phyloP scores from a whole-genome alignment of 1,140 invertebrate species.

The Drosophila tsacasi region DNA sequence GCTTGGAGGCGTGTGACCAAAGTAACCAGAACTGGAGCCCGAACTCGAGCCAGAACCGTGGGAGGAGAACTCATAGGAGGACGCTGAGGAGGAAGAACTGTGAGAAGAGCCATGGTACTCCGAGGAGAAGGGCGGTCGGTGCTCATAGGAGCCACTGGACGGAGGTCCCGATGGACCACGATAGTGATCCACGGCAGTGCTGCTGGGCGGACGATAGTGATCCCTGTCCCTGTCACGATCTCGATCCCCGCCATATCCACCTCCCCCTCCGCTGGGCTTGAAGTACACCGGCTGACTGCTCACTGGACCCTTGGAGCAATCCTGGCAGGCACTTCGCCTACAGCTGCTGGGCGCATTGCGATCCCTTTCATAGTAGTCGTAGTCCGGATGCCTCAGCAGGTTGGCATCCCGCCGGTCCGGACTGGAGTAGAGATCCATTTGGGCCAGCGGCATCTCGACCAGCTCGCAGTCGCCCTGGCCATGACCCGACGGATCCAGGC shows the following conservation, averaged over 20 bases:
- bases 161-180: conserved; percentile 70
- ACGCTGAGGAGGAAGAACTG: conserved; percentile 45
- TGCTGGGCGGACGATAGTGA: conserved; percentile 47
- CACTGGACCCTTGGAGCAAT: conserved; percentile 71
- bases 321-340: conserved; percentile 71
- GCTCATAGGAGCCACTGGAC: conserved; percentile 61
- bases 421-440: conserved; percentile 87
- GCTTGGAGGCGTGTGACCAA: conserved; percentile 73
- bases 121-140: conserved; percentile 63
- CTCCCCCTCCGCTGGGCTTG: conserved; percentile 68
- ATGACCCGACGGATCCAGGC: conserved; percentile 88
- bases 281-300: conserved; percentile 72
- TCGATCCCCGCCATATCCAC: conserved; percentile 37
- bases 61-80: conserved; percentile 74
- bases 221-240: conserved; percentile 54
- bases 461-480: conserved; percentile 91
- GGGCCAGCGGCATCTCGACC: conserved; percentile 88
- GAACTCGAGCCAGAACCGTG: conserved; percentile 62
- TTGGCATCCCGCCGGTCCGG: conserved; percentile 76
- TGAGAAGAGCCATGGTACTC: conserved; percentile 68
- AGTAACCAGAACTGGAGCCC: conserved; percentile 69
- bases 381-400: conserved; percentile 88
- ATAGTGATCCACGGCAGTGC: conserved; percentile 80
- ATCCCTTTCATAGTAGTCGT: conserved; percentile 92
- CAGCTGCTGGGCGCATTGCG: conserved; percentile 86